Conservation (phyloP, 2,888 invertebrate genomes). For the Lampropteryx suffumata region DNA sequence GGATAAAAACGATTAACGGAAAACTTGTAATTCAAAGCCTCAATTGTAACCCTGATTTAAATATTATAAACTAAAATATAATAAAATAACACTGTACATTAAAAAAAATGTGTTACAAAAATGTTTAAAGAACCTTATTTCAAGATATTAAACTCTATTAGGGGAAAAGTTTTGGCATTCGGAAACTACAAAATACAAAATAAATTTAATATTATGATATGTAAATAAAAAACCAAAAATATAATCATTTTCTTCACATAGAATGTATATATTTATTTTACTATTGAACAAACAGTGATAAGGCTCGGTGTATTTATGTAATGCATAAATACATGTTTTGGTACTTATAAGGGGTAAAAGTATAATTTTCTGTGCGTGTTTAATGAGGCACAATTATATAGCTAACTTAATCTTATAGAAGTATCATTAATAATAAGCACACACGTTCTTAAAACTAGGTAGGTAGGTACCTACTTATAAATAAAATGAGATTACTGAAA, state of each 20-base stretch:
- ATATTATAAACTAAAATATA: slow-evolving; percentile 3
- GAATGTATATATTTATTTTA: no score
- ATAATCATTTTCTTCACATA: no score
- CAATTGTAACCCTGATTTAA: slow-evolving; percentile 14
- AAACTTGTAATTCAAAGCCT: neutral
- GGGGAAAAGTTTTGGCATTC: no score
- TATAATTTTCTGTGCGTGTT: slow-evolving; percentile 14
- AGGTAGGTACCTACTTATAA: no score
- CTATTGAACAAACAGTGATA: no score
- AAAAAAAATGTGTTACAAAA: neutral
- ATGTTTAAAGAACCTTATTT: no score
- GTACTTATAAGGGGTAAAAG: no score
- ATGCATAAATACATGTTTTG: no score
- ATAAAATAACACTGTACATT: slow-evolving; percentile 20
- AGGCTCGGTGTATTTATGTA: no score
- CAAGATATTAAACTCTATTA: no score
- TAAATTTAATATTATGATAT: neutral
- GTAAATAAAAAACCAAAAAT: neutral
- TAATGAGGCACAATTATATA: slow-evolving; percentile 8
- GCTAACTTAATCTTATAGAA: slow-evolving; percentile 19
- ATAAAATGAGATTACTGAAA: slow-evolving; percentile 36
- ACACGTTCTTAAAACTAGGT: slow-evolving; percentile 29
- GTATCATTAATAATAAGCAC: slow-evolving; percentile 35
- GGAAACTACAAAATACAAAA: no score
- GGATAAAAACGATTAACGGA: neutral